phyloP scores from a whole-genome alignment of 2,797 vertebrate genomes.

The Trachurus trachurus region DNA sequence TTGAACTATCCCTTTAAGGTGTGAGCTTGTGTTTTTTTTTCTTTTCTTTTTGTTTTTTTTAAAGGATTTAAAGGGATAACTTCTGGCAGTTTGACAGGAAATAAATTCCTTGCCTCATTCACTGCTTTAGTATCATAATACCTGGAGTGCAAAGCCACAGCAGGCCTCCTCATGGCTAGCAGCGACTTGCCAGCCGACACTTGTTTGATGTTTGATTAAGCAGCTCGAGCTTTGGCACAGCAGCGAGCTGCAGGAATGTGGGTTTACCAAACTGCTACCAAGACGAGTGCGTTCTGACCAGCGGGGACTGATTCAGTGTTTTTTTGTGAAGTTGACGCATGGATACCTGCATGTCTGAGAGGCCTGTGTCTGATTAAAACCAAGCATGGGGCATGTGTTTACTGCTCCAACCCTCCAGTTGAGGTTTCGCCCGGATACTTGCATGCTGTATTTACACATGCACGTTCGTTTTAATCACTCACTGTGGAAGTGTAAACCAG shows the following conservation, averaged over 20 bases:
- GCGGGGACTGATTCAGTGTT: neutral
- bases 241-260: constrained; percentile 44
- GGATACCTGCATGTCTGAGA: constrained; percentile 31
- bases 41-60: neutral
- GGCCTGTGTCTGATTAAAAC: constrained; percentile 37
- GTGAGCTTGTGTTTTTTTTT: neutral
- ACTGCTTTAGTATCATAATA: constrained; percentile 34
- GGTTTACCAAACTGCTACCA: constrained; percentile 26
- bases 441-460: constrained; percentile 15
- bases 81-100: constrained; percentile 48
- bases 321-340: neutral
- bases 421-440: constrained; percentile 18
- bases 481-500: constrained; percentile 17
- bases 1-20: too few species aligned
- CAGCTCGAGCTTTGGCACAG: constrained; percentile 39
- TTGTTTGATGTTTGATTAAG: constrained; percentile 67
- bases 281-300: neutral
- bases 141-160: constrained; percentile 42
- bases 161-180: constrained; percentile 55
- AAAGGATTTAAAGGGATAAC: constrained; percentile 30
- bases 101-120: constrained; percentile 41
- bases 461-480: constrained; percentile 22
- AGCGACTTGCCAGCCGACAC: constrained; percentile 46
- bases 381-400: constrained; percentile 39
- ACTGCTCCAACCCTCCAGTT: constrained; percentile 1